Evolutionary conservation across 2,888 invertebrate species (phyloP), one percentile per base, ranked within the genome.

Genomic region (Anarsia innoxiella): DNA sequence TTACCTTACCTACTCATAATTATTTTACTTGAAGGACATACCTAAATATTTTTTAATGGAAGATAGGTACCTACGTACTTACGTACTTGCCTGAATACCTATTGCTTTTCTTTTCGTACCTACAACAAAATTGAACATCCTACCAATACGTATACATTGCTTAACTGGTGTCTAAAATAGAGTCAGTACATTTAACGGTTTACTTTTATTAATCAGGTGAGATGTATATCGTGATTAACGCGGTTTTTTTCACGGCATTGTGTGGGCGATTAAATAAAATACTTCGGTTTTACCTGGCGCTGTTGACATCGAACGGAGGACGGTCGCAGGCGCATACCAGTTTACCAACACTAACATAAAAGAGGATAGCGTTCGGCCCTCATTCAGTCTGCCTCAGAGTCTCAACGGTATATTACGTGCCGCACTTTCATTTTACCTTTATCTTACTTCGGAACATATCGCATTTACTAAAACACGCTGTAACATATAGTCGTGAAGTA

Each of bases 301-400:
- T 59, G 58, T 56, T 63, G 64, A 53, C 62, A 66, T 60, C 56
- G 59, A 33, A 37, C 42, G 37, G 32, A 31, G n/a, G 44, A n/a
- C 48, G 49, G 53, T 50, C 59, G 63, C 60, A 52, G 50, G 50
- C 66, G 65, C 64, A 66, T 71, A 76, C 79, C 73, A 73, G 78
- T 78, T 76, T 71, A 66, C 68, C 68, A 65, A 64, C 60, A 68
- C 62, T 59, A 64, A 74, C 77, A 77, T 82, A 80, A 80, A 76
- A 77, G 78, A 71, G 77, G 74, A 75, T 79, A 68, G 69, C 73
- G 64, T 59, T 61, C 65, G 71, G 68, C 64, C 64, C 68, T 67
- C 74, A 64, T 63, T 70, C 72, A 77, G 82, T 80, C 65, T 49
- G 65, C 51, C 59, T 59, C 56, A 39, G 69, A 60, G 55, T 54